Evolutionary conservation across 2,888 invertebrate species (phyloP).

Genomic region (Cataglyphis rosenhaueri): DNA sequence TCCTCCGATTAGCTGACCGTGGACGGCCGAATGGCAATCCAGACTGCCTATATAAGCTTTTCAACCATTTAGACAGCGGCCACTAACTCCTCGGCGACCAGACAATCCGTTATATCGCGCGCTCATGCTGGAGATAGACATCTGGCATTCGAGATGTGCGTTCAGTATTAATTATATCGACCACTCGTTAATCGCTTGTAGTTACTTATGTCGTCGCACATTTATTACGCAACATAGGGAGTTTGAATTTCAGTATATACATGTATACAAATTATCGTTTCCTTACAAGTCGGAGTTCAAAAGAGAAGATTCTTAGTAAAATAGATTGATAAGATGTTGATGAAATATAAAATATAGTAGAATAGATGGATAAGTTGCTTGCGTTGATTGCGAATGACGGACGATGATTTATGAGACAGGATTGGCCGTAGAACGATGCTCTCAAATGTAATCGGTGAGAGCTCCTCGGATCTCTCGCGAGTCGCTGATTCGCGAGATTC

Average conservation of each 20-base stretch:
- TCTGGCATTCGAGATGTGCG: constrained; percentile 29
- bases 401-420: not conserved
- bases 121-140: constrained; percentile 58
- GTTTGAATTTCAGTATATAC: not conserved
- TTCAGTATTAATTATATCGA: constrained; percentile 38
- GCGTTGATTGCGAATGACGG: not conserved
- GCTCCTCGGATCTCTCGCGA: not conserved
- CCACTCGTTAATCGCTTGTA: constrained; percentile 23
- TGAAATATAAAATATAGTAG: not conserved
- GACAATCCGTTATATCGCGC: constrained; percentile 71
- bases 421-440: not conserved
- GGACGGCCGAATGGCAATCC: constrained; percentile 78
- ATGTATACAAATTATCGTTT: not conserved
- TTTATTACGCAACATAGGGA: not conserved
- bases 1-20: constrained; percentile 73
- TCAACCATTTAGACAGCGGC: constrained; percentile 73
- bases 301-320: not conserved
- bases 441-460: not conserved
- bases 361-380: not conserved
- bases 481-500: constrained; percentile 5
- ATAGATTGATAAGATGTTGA: not conserved
- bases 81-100: constrained; percentile 73
- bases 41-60: constrained; percentile 73
- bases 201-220: not conserved
- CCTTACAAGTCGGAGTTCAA: not conserved